Evolutionary conservation across 1,140 invertebrate species (phyloP), one percentile per base, ranked within the genome.

Genomic region (Druon quercuslanigerum): DNA sequence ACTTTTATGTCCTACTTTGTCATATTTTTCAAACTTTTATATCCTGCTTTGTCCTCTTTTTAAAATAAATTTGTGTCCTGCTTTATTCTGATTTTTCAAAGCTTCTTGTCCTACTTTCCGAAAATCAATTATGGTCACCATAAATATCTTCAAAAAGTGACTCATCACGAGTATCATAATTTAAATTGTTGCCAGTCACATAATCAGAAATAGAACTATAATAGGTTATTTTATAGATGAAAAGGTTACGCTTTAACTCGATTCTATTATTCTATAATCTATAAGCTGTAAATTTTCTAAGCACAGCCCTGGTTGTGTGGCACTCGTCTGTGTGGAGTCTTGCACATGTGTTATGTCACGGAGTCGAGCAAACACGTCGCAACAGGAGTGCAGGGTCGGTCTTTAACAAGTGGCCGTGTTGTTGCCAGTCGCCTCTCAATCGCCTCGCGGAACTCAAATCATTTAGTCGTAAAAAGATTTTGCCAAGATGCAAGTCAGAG

Each of bases 391-490:
- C 20, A 33, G 25, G 20, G 57, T 40, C 57, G 25, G 20, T 9
- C 20, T 74, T 85, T 86, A 88, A 88, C 87, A 89, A 89, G 87
- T 89, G 85, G 84, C 86, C 78, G 78, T 52, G 50, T 46, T 79
- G 76, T 33, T 33, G 25, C 25, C 25, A 33, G 25, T 33, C 25
- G 25, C 50, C 66, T 79, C 81, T 83, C 79, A 81, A 89, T 86
- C 79, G 80, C 73, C 84, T 81, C 77, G 84, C 86, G 82, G 79
- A 82, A 76, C 79, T 81, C 87, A 79, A 84, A 84, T 83, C 79
- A 81, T 75, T 84, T 80, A 66, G 74, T 51, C 73, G 57, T 76
- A 46, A 56, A 50, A 75, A 17, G 46, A 33, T 72, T 33, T 40
- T 17, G 13, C 70, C 66, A 71, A 40, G 52, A 80, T 80, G 75